Percentiles rank a stretch among this genome's conserved stretches.
These are phyloP conservation scores for Sinocyclocheilus rhinocerous DNA, from an alignment of 2,113 vertebrate genomes.

Conservation along the genomic window DNA sequence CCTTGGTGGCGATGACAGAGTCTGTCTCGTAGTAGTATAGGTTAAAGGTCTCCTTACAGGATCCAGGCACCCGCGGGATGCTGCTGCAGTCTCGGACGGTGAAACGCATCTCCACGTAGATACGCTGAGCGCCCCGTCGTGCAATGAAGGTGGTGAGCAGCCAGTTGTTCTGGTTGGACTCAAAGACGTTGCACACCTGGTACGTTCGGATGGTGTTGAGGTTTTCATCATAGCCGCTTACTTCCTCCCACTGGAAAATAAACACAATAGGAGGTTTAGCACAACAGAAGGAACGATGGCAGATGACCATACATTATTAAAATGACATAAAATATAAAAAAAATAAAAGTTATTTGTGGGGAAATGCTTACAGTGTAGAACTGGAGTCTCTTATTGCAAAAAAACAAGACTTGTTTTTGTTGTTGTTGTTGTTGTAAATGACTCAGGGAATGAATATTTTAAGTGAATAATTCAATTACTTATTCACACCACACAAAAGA, in stretches of 20 bases:
- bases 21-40: constrained; percentile 98
- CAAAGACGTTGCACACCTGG: constrained; percentile 98
- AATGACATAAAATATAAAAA: too few species aligned
- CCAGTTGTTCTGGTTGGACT: constrained; percentile 99
- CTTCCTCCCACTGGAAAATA: constrained; percentile 92
- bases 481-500: too few species aligned
- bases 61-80: constrained; percentile 95
- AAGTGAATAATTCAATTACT: not conserved
- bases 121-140: constrained; percentile 88
- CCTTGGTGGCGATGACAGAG: constrained; percentile 94
- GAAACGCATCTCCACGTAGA: constrained; percentile 98
- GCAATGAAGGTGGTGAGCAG: constrained; percentile 97
- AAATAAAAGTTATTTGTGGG: too few species aligned
- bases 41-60: constrained; percentile 99
- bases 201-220: constrained; percentile 99
- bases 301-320: not conserved
- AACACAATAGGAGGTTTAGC: constrained; percentile 38
- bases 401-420: not conserved
- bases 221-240: constrained; percentile 98
- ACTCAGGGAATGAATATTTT: not conserved
- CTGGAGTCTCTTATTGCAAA: too few species aligned
- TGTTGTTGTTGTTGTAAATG: not conserved
- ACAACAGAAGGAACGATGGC: not conserved
- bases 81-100: constrained; percentile 98
- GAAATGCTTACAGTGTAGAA: too few species aligned